A percentile compares a stretch with the other conserved stretches of the same genome.
phyloP scores from a whole-genome alignment of 1,140 invertebrate genomes.

The Trigoniulus corallinus region DNA sequence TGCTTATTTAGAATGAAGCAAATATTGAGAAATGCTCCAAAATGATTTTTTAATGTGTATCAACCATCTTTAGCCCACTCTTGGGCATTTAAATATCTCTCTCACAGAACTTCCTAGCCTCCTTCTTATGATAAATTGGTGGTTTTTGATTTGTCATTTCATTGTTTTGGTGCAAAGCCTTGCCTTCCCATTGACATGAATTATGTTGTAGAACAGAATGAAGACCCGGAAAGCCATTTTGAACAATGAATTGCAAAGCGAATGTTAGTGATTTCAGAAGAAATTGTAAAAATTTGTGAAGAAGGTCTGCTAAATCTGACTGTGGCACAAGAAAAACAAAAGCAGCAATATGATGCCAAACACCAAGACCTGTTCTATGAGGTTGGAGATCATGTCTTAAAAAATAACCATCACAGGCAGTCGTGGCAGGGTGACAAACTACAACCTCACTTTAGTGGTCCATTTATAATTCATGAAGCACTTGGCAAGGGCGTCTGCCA shows the following conservation, averaged over 20 bases:
- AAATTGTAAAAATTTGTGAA: neutral
- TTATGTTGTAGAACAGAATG: neutral
- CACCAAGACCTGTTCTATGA: no score
- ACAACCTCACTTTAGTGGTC: no score
- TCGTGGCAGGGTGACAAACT: neutral
- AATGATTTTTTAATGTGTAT: no score
- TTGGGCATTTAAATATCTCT: no score
- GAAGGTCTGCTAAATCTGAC: neutral
- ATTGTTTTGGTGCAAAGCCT: neutral
- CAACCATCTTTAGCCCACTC: no score
- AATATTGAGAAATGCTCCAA: no score
- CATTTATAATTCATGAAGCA: no score
- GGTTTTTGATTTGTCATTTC: neutral
- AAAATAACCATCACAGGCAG: neutral
- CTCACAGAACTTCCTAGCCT: neutral
- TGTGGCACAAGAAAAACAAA: neutral
- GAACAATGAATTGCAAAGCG: neutral
- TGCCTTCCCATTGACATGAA: neutral
- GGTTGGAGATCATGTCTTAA: no score
- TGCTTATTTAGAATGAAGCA: no score
- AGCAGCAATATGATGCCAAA: no score
- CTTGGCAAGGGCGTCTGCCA: neutral
- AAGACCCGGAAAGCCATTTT: no score
- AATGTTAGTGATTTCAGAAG: no score
- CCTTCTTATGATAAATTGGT: neutral